These are phyloP conservation scores for Cylas formicarius DNA, from an alignment of 1,140 invertebrate species.

Conservation along the genomic window DNA sequence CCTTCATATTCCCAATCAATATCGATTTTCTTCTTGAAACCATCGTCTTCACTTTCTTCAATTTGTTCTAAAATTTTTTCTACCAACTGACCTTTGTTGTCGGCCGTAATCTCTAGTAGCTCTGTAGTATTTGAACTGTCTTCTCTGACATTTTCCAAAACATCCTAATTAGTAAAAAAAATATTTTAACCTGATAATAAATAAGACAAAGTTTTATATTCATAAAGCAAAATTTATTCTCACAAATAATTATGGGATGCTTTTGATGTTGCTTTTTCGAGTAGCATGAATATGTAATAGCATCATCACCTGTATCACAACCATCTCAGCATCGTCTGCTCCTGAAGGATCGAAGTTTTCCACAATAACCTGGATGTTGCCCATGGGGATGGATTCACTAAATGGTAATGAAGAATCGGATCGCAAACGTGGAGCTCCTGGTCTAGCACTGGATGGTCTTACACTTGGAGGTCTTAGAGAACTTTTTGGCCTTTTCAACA, in stretches of 20 bases:
- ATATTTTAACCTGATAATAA: no score
- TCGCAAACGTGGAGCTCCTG: slow-evolving; percentile 63
- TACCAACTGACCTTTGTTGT: slow-evolving; percentile 64
- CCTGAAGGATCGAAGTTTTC: slow-evolving; percentile 54
- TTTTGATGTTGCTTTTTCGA: slow-evolving; percentile 1
- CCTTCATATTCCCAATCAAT: slow-evolving; percentile 36
- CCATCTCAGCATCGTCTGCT: slow-evolving; percentile 46
- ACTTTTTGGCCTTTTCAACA: slow-evolving; percentile 43
- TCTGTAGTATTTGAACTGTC: not conserved
- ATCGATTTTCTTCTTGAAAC: slow-evolving; percentile 44
- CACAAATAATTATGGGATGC: slow-evolving; percentile 4
- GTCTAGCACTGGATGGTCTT: slow-evolving; percentile 67
- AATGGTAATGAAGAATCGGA: slow-evolving; percentile 47
- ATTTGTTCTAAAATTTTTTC: slow-evolving; percentile 71
- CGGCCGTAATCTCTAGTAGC: slow-evolving; percentile 23
- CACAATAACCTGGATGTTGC: slow-evolving; percentile 61
- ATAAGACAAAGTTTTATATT: no score
- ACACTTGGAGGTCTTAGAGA: slow-evolving; percentile 57
- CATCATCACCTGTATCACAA: slow-evolving; percentile 43
- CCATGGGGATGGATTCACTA: slow-evolving; percentile 44
- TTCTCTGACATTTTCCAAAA: slow-evolving; percentile 18
- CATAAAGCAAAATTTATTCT: slow-evolving; percentile 3
- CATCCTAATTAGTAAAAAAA: slow-evolving; percentile 14
- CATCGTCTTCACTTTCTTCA: slow-evolving; percentile 55
- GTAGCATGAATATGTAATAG: slow-evolving; percentile 1